Evolutionary conservation across 2,797 vertebrate genomes (phyloP), one percentile per base, ranked within the genome.

Genomic region (Thalassophryne amazonica): DNA sequence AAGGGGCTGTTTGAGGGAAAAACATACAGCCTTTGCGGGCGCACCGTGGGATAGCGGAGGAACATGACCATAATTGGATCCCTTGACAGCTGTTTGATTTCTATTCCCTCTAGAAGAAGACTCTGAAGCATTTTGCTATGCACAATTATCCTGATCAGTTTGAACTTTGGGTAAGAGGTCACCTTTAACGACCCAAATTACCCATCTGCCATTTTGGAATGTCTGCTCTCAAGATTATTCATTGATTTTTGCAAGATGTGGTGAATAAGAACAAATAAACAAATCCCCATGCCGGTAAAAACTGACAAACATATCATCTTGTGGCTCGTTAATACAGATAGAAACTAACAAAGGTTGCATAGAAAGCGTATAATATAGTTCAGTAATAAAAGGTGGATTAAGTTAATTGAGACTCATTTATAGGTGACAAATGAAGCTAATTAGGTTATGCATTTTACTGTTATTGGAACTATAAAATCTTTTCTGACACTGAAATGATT

Each of bases 61-160:
- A 80, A 80, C 67, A 71, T 69, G 49, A 57, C 58, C 70, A 70
- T 84, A 85, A 86, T 81, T 80, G 60, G 69, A 62, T 86, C 84
- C 84, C 83, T 43, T 66, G 78, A 73, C 66, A 75, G 63, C 54
- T 71, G 53, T 76, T 72, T 72, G 69, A 78, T 64, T 69, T 50
- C 43, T 16, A 20, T 39, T 50, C 66, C 54, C 40, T 60, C 13
- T 2, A 49, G 58, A 64, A 73, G 49, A 27, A 29, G 45, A 51
- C 59, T 46, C 34, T 39, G 32, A 46, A 1, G 27, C 51, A 62
- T 56, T 71, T 75, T 66, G 55, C 35, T 57, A 55, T 65, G 61
- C 62, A 59, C 45, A 22, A 25, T 59, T 40, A 34, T 43, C 22
- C 23, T 20, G 30, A 54, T 69, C 40, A 49, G 34, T 43, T 56